Percentiles rank a stretch among this genome's conserved stretches.
These are phyloP conservation scores for Cerastis leucographa DNA, from an alignment of 2,888 invertebrate genomes.

Conservation along the genomic window DNA sequence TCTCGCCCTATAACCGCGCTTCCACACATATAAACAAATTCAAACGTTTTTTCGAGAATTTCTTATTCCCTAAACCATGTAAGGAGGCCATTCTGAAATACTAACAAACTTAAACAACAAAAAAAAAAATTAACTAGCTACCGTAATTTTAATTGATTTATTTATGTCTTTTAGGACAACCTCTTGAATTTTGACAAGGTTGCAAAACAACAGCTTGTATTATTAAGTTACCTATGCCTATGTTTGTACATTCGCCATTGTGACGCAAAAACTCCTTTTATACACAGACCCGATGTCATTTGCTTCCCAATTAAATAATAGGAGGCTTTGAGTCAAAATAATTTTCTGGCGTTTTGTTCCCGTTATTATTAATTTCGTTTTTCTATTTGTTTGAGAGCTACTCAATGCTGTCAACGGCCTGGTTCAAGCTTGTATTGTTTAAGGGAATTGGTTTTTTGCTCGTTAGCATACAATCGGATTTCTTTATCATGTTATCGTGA, in stretches of 20 bases:
- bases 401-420: conserved; percentile 42
- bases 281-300: conserved; percentile 8
- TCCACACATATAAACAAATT: too few species aligned
- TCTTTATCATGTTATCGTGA: neutral
- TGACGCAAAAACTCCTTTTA: conserved; percentile 17
- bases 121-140: too few species aligned
- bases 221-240: neutral
- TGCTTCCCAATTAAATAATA: conserved; percentile 35
- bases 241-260: conserved; percentile 2
- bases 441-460: conserved; percentile 43
- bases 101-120: too few species aligned
- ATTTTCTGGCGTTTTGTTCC: conserved; percentile 46
- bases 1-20: too few species aligned
- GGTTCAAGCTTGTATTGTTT: conserved; percentile 42
- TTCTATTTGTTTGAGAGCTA: conserved; percentile 39
- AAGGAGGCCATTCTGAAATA: too few species aligned
- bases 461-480: conserved; percentile 18
- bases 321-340: conserved; percentile 37
- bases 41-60: too few species aligned
- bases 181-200: too few species aligned
- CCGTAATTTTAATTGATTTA: too few species aligned
- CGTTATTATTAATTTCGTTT: conserved; percentile 52
- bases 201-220: neutral
- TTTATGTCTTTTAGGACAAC: too few species aligned
- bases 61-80: too few species aligned